Base-by-base conservation (phyloP, 2,888 invertebrate species). In the Noctua fimbriata region DNA sequence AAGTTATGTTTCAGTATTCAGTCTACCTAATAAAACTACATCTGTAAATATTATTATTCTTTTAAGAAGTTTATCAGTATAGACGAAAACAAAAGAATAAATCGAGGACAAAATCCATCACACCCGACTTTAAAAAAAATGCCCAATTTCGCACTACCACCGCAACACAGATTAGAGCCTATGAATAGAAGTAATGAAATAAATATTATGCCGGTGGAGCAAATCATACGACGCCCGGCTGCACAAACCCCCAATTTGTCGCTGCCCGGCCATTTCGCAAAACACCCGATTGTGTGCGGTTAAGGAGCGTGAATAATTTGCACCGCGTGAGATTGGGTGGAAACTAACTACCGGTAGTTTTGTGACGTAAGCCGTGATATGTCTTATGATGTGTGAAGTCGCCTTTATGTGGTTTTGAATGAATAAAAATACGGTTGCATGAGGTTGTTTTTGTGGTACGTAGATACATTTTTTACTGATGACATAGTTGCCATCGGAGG, bases 121-220 rank as follows among this genome's bases (percentile, higher is more conserved):
- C 1, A 0, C 7, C 7, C 28, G 6, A 7, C 6, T 21, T 32
- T 0, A n/a, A 69, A n/a, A 47, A 24, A 24, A 66, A 14, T 3
- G 0, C 18, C 66, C 1, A 5, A 44, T 7, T 79, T 78, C 74
- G 47, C 65, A 91, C 87, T 92, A 91, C 69, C 52, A 88, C 94
- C 73, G 93, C 91, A 91, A 93, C 96, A 93, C 94, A 95, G 96
- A 96, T 97, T 96, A 96, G 92, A 93, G 92, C 92, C 94, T 91
- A 96, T 96, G 96, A 97, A 97, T 96, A 95, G 96, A 94, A 95
- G 96, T 97, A 97, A 97, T 97, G 96, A 96, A 97, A 97, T 96
- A 97, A 97, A 97, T 95, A 96, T 97, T 97, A 96, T 94, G 96
- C 95, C 96, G 96, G 96, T 95, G 93, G 95, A 94, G 95, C 95